A percentile compares a stretch with the other conserved stretches of the same genome.
Evolutionary conservation across 2,797 vertebrate species (phyloP).

Genomic region (Arctocebus calabarensis): DNA sequence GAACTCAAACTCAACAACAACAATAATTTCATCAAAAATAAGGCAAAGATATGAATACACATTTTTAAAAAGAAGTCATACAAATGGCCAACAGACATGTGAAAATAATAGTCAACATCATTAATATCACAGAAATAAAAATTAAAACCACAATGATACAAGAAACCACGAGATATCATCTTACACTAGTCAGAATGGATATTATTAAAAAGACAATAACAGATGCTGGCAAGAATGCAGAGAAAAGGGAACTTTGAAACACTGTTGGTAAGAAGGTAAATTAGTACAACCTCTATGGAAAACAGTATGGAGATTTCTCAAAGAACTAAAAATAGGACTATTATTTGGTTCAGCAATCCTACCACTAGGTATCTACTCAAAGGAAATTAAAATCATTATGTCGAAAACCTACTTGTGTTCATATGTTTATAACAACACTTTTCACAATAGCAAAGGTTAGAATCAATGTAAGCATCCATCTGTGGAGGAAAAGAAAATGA

Average conservation of each 20-base stretch:
- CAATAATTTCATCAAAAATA: not conserved
- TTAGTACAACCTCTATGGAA: not conserved
- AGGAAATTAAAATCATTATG: not conserved
- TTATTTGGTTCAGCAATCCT: not conserved
- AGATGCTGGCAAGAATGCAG: not conserved
- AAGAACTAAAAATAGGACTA: not conserved
- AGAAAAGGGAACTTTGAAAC: not conserved
- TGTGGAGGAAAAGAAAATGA: not conserved
- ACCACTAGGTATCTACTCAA: not conserved
- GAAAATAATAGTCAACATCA: not conserved
- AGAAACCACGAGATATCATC: too few species aligned
- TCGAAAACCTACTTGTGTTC: not conserved
- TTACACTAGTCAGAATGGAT: not conserved
- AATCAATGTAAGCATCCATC: not conserved
- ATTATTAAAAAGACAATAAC: not conserved
- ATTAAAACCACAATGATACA: not conserved
- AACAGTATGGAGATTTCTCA: not conserved
- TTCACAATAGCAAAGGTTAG: not conserved
- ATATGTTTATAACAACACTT: not conserved
- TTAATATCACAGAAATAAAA: not conserved
- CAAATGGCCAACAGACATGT: not conserved
- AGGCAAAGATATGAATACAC: not conserved
- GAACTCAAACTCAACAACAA: not conserved
- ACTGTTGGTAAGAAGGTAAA: not conserved
- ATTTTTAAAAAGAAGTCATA: not conserved